Evolutionary conservation across 1,140 invertebrate species (phyloP).

Genomic region (Papilio machaon): DNA sequence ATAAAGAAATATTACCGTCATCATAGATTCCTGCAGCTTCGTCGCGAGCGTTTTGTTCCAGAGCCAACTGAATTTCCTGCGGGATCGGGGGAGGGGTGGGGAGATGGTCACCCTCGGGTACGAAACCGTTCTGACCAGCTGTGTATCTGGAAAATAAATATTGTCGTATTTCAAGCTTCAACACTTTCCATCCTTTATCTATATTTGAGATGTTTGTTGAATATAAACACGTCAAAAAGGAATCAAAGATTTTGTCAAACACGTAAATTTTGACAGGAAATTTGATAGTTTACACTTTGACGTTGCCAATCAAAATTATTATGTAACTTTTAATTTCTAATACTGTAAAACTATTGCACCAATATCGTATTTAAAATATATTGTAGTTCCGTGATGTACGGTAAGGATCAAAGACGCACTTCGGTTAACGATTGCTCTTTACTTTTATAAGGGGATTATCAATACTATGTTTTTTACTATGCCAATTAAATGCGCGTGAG

Average conservation of each 20-base stretch:
- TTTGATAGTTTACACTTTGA: too few relatives aligned
- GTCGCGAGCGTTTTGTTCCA: conserved; percentile 73
- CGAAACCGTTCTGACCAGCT: conserved; percentile 91
- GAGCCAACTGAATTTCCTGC: conserved; percentile 75
- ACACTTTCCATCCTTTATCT: not conserved
- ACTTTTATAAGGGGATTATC: not conserved
- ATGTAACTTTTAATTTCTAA: too few relatives aligned
- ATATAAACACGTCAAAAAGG: too few relatives aligned
- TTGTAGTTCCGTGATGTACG: not conserved
- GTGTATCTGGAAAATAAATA: conserved; percentile 84
- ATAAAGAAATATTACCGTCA: conserved; percentile 61
- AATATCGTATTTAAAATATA: not conserved
- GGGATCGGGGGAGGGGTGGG: conserved; percentile 90
- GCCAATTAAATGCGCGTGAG: conserved; percentile 7
- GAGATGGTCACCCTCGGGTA: conserved; percentile 87
- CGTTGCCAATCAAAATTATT: too few relatives aligned
- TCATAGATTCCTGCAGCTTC: conserved; percentile 76
- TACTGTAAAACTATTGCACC: not conserved
- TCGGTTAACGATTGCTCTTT: not conserved
- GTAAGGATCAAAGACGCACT: not conserved
- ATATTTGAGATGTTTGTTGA: too few relatives aligned
- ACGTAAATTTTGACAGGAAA: too few relatives aligned
- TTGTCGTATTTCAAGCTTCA: not conserved
- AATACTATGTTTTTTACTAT: not conserved
- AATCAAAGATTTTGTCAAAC: too few relatives aligned